Conservation (phyloP, 1,140 invertebrate species). For the Drosophila tsacasi region DNA sequence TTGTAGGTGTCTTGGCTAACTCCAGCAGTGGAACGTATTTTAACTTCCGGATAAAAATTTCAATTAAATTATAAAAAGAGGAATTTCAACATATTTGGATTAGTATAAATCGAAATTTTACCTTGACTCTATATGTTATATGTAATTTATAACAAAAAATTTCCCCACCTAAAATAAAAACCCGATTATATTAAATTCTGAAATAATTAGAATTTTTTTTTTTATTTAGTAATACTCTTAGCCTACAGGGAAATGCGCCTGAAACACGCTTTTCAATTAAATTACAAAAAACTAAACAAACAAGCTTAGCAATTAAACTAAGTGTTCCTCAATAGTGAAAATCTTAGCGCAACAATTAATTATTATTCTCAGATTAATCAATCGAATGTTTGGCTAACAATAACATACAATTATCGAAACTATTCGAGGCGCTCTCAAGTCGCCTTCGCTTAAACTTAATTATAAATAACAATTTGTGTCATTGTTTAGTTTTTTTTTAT, state of each 20-base stretch:
- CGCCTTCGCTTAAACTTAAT: slow-evolving; percentile 49
- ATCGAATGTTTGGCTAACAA: slow-evolving; percentile 48
- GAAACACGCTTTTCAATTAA: slow-evolving; percentile 59
- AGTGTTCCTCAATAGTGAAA: slow-evolving; percentile 59
- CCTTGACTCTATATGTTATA: background rate
- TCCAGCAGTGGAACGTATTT: background rate
- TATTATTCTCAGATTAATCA: slow-evolving; percentile 46
- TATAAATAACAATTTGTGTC: slow-evolving; percentile 59
- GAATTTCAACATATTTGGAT: background rate
- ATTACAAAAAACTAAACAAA: slow-evolving; percentile 73
- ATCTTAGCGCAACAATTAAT: slow-evolving; percentile 77
- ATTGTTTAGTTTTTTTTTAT: slow-evolving; percentile 40
- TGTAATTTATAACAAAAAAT: background rate
- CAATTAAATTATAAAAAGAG: background rate
- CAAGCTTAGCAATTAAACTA: slow-evolving; percentile 62
- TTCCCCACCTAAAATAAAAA: background rate
- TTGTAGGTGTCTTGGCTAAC: background rate
- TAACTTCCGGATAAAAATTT: background rate
- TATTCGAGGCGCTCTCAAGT: slow-evolving; percentile 7
- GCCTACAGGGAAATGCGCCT: slow-evolving; percentile 63
- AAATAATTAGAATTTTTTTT: slow-evolving; percentile 38
- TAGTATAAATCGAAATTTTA: background rate
- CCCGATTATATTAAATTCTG: background rate
- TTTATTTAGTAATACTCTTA: slow-evolving; percentile 68
- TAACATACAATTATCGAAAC: slow-evolving; percentile 52